phyloP scores from a whole-genome alignment of 2,113 vertebrate genomes.

The Nothoprocta perdicaria region DNA sequence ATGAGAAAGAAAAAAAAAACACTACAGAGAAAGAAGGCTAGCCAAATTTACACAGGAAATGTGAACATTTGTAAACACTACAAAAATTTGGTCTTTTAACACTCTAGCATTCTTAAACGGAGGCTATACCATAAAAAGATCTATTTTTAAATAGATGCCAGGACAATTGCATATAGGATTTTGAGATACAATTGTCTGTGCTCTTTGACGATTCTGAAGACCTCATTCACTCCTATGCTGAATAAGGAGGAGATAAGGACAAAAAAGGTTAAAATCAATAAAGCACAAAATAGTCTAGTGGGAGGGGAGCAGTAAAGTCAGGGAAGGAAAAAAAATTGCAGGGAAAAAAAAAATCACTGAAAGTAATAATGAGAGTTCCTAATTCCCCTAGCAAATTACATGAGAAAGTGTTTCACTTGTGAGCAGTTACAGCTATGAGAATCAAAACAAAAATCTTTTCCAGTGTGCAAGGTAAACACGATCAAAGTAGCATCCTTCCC shows the following conservation, averaged over 20 bases:
- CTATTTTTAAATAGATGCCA: background rate
- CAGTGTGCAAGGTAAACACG: background rate
- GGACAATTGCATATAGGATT: background rate
- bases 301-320: background rate
- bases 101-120: background rate
- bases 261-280: background rate
- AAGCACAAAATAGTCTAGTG: background rate
- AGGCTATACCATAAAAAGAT: background rate
- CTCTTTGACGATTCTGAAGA: background rate
- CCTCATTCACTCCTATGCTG: background rate
- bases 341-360: background rate
- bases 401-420: background rate
- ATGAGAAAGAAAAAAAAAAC: background rate
- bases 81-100: background rate
- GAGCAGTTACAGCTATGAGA: background rate
- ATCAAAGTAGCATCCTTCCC: background rate
- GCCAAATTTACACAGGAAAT: background rate
- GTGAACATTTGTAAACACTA: background rate
- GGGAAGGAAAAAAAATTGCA: background rate
- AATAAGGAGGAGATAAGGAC: background rate
- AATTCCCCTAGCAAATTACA: background rate
- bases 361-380: background rate
- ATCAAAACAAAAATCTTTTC: background rate
- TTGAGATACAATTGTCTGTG: background rate
- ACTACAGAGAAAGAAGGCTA: background rate